Evolutionary conservation across 1,140 invertebrate genomes (phyloP).

Genomic region (Schlechtendalia chinensis): DNA sequence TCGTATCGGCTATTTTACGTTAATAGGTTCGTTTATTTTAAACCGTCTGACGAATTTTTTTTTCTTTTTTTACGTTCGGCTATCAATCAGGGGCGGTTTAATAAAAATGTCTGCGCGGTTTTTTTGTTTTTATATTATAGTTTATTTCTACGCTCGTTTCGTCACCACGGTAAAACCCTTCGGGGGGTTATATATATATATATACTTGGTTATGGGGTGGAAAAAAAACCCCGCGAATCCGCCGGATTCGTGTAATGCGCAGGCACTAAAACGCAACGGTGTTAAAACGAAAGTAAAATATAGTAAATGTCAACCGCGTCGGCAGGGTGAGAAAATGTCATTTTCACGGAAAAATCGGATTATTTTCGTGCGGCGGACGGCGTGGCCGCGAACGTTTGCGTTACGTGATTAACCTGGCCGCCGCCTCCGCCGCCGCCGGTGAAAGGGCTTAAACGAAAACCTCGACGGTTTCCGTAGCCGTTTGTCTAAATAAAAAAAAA

Average conservation of each 20-base stretch:
- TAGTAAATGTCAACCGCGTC: conserved; percentile 26
- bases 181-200: too few relatives aligned
- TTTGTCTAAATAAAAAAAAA: too few relatives aligned
- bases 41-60: conserved; percentile 1
- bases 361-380: neutral
- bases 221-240: neutral
- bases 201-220: too few relatives aligned
- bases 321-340: conserved; percentile 37
- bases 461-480: neutral
- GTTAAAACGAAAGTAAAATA: conserved; percentile 30
- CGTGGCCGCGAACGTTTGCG: too few relatives aligned
- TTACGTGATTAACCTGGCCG: neutral
- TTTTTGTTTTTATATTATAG: neutral
- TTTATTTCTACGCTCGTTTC: neutral
- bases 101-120: conserved; percentile 1
- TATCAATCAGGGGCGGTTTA: conserved; percentile 6
- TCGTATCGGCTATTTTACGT: conserved; percentile 2
- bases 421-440: neutral
- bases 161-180: too few relatives aligned
- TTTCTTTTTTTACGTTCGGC: neutral
- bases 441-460: neutral
- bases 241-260: neutral
- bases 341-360: conserved; percentile 19
- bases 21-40: conserved; percentile 10
- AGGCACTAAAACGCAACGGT: neutral